Evolutionary conservation across 1,140 invertebrate genomes (phyloP).

Genomic region (Helicoverpa armigera): DNA sequence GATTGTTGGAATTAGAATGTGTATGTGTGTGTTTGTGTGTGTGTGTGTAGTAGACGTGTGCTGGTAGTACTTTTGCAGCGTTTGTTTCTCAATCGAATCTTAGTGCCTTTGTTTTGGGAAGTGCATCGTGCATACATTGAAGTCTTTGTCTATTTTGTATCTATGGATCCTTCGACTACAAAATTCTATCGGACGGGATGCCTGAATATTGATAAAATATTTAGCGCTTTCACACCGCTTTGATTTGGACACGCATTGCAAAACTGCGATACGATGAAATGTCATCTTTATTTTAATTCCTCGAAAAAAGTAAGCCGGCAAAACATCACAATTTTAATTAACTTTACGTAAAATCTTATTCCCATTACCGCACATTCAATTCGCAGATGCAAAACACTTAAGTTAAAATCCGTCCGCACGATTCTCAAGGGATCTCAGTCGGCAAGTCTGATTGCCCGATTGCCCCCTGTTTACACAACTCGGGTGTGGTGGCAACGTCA

Average conservation of each 20-base stretch:
- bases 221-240: too few relatives aligned
- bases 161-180: too few relatives aligned
- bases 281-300: too few relatives aligned
- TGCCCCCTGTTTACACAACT: constrained; percentile 25
- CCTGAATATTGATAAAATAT: too few relatives aligned
- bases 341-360: too few relatives aligned
- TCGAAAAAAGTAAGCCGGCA: too few relatives aligned
- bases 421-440: neutral
- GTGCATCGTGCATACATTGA: neutral
- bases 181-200: too few relatives aligned
- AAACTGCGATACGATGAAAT: too few relatives aligned
- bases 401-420: neutral
- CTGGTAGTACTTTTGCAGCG: neutral
- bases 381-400: constrained; percentile 25
- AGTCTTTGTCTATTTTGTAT: neutral
- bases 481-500: constrained; percentile 36
- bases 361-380: neutral
- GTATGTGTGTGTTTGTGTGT: neutral
- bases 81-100: neutral
- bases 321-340: too few relatives aligned
- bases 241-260: too few relatives aligned
- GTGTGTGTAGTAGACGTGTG: too few relatives aligned
- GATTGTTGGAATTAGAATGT: neutral
- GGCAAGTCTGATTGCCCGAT: constrained; percentile 29
- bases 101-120: neutral